Evolutionary conservation across 2,797 vertebrate species (phyloP).

Genomic region (Cephalopachus bancanus): DNA sequence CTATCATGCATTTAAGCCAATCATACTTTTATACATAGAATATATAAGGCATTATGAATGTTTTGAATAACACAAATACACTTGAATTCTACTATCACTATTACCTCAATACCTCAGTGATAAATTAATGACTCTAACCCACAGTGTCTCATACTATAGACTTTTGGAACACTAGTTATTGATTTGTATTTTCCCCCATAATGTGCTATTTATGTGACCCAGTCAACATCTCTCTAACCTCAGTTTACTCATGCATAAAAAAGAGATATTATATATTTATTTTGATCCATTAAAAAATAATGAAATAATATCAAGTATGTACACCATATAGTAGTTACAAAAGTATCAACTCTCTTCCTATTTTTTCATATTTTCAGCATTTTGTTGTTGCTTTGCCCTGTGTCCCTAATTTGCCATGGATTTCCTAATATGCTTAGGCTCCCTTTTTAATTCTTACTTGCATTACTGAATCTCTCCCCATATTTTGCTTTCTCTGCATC

Average conservation of each 20-base stretch:
- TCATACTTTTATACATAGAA: background rate
- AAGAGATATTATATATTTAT: background rate
- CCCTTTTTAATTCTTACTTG: background rate
- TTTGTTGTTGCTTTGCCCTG: background rate
- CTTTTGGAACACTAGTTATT: background rate
- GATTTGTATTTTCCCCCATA: background rate
- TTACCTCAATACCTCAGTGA: background rate
- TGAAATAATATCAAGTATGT: background rate
- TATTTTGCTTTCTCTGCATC: background rate
- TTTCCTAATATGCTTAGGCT: background rate
- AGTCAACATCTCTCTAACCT: background rate
- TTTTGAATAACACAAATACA: background rate
- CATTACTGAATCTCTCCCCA: background rate
- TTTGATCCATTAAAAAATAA: background rate
- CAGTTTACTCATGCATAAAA: background rate
- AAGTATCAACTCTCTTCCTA: background rate
- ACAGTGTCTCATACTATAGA: background rate
- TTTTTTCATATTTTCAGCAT: background rate
- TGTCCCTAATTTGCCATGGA: accelerated
- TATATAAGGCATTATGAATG: background rate
- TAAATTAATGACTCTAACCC: background rate
- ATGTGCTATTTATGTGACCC: background rate
- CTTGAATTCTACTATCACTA: slow-evolving; percentile 1
- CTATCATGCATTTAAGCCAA: slow-evolving; percentile 43
- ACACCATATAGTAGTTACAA: background rate